A percentile compares a stretch with the other conserved stretches of the same genome.
phyloP scores from a whole-genome alignment of 2,113 vertebrate species.

The Holacanthus passer region DNA sequence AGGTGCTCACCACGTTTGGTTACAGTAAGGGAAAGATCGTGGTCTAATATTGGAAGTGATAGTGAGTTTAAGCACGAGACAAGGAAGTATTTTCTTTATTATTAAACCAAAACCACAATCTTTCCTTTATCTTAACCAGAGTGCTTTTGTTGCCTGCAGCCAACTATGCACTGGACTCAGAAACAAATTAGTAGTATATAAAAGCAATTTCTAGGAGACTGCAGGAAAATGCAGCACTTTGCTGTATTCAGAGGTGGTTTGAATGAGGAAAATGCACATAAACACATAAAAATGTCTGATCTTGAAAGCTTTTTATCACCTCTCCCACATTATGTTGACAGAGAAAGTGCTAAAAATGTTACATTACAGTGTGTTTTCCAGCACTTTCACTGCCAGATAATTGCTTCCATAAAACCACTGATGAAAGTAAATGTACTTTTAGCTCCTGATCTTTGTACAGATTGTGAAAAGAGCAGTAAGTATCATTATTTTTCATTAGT shows the following conservation, averaged over 20 bases:
- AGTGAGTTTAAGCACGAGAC: neutral
- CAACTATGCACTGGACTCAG: neutral
- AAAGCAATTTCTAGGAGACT: neutral
- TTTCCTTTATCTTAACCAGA: neutral
- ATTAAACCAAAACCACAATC: neutral
- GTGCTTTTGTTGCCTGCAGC: neutral
- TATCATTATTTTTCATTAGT: constrained; percentile 7
- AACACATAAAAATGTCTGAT: constrained; percentile 1
- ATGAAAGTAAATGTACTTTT: neutral
- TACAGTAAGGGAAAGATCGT: neutral
- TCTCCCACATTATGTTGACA: neutral
- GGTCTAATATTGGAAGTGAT: neutral
- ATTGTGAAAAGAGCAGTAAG: neutral
- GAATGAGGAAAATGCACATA: neutral
- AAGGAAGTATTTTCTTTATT: neutral
- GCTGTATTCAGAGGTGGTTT: neutral
- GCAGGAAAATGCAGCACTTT: neutral
- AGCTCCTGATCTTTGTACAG: neutral
- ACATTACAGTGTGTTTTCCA: neutral
- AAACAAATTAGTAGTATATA: neutral
- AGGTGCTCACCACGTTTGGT: neutral
- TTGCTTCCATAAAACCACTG: neutral
- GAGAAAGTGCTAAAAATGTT: neutral
- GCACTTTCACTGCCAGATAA: neutral
- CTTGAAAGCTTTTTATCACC: neutral